Evolutionary conservation across 2,888 invertebrate genomes (phyloP).

Genomic region (Thereva unica): DNA sequence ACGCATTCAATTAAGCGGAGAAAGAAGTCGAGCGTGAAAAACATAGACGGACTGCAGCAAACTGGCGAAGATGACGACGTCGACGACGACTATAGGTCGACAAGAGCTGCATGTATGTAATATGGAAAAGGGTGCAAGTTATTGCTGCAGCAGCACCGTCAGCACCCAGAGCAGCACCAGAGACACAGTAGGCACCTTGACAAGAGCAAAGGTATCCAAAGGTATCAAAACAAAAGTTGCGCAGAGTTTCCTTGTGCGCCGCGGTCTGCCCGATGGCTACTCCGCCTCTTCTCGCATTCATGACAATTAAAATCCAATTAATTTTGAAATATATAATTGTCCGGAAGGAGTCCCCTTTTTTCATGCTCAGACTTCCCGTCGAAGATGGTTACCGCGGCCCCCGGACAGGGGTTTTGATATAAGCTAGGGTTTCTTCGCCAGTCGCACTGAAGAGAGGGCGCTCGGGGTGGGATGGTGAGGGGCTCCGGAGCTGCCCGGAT

Average conservation of each 20-base stretch:
- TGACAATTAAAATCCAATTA: constrained; percentile 59
- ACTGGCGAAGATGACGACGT: neutral
- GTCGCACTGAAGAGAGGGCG: neutral
- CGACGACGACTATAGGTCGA: neutral
- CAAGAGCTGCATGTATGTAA: too few species aligned
- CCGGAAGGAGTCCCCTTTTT: constrained; percentile 17
- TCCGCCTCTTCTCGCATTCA: constrained; percentile 40
- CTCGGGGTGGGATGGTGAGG: neutral
- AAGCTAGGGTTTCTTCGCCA: too few species aligned
- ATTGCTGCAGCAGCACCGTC: neutral
- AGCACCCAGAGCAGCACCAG: neutral
- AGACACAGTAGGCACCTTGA: neutral
- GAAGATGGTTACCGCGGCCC: neutral
- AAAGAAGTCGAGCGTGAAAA: constrained; percentile 40
- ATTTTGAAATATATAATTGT: constrained; percentile 50
- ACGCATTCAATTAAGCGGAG: constrained; percentile 40
- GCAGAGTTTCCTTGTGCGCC: neutral
- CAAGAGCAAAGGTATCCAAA: neutral
- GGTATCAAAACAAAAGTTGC: too few species aligned
- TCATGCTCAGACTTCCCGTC: constrained; percentile 19
- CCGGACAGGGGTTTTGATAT: too few species aligned
- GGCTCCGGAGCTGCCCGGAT: constrained; percentile 1
- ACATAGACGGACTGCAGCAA: constrained; percentile 1
- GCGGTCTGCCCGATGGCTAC: constrained; percentile 19
- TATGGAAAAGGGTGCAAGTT: too few species aligned